Evolutionary conservation across 2,797 vertebrate genomes (phyloP).

Genomic region (Decapterus maruadsi): DNA sequence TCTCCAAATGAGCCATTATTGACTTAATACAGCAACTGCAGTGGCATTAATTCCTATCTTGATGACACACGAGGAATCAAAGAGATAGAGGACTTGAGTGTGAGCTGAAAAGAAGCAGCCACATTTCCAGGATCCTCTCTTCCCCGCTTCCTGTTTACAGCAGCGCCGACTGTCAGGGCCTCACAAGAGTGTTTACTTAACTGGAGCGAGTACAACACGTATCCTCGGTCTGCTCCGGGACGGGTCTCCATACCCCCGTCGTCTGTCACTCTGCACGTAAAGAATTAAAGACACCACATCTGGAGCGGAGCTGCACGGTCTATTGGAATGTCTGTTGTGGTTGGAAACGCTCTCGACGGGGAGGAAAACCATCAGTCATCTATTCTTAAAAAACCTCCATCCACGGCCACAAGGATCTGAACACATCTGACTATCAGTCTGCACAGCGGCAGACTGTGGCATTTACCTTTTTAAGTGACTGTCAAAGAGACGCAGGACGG

Average conservation of each 20-base stretch:
- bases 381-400: constrained; percentile 15
- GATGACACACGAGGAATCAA: constrained; percentile 6
- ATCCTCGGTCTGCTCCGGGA: constrained; percentile 16
- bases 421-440: constrained; percentile 25
- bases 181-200: constrained; percentile 53
- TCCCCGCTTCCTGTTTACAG: constrained; percentile 81
- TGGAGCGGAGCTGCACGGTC: constrained; percentile 57
- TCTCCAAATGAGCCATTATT: constrained; percentile 2
- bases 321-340: constrained; percentile 64
- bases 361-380: constrained; percentile 56
- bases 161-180: constrained; percentile 24
- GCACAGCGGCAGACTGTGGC: constrained; percentile 18
- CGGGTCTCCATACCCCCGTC: constrained; percentile 10
- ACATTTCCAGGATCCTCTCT: constrained; percentile 49
- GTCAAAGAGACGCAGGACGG: constrained; percentile 2
- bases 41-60: background rate
- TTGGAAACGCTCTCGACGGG: constrained; percentile 60
- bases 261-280: constrained; percentile 34
- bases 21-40: background rate
- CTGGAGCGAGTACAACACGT: constrained; percentile 28
- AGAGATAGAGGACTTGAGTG: constrained; percentile 24
- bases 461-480: constrained; percentile 18
- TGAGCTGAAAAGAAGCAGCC: constrained; percentile 37
- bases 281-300: constrained; percentile 63
- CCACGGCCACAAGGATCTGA: constrained; percentile 45